phyloP scores from a whole-genome alignment of 1,140 invertebrate genomes.

The Drosophila kikkawai region DNA sequence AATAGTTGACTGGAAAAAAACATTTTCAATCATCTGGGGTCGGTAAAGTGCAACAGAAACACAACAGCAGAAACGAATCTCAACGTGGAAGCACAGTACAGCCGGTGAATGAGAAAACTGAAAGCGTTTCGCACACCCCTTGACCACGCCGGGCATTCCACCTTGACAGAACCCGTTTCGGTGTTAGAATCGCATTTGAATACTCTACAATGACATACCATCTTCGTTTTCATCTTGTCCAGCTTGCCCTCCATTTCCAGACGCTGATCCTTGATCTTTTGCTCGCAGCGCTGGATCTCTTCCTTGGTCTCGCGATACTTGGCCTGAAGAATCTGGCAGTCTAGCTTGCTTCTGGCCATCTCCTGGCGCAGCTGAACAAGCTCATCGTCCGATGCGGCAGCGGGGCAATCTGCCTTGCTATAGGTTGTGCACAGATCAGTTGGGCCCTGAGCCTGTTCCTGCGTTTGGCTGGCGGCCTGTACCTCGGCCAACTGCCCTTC shows the following conservation, averaged over 20 bases:
- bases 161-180: background rate
- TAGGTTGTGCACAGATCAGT: constrained; percentile 11
- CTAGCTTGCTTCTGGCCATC: constrained; percentile 24
- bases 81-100: constrained; percentile 3
- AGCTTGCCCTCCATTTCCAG: constrained; percentile 89
- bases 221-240: constrained; percentile 89
- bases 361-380: constrained; percentile 6
- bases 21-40: constrained; percentile 1
- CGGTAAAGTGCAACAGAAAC: background rate
- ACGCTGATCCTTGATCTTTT: constrained; percentile 86
- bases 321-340: constrained; percentile 73
- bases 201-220: constrained; percentile 86
- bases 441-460: background rate
- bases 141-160: constrained; percentile 17
- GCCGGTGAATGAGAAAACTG: constrained; percentile 1
- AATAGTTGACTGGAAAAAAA: background rate
- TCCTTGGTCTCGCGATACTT: constrained; percentile 75
- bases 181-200: background rate
- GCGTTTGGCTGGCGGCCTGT: constrained; percentile 1
- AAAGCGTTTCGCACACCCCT: background rate
- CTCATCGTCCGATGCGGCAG: background rate
- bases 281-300: constrained; percentile 53
- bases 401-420: background rate
- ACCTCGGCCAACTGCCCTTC: constrained; percentile 5
- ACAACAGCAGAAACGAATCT: constrained; percentile 1